phyloP scores from a whole-genome alignment of 2,888 invertebrate species.

The Aspidiotus destructor region DNA sequence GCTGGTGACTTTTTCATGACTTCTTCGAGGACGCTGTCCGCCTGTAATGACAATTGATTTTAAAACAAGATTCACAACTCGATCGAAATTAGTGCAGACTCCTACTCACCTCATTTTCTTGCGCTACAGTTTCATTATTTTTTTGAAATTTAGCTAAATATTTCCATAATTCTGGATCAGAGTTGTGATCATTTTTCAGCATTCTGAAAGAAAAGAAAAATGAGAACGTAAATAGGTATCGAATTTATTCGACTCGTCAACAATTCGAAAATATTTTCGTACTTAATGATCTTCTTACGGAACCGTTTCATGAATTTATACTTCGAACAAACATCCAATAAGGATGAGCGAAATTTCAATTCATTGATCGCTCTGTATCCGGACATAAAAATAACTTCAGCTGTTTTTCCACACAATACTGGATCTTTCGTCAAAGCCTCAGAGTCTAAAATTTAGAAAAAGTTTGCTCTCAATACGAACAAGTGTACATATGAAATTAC shows the following conservation, averaged over 20 bases:
- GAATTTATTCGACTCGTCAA: background rate
- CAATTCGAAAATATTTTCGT: background rate
- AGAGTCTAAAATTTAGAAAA: constrained; percentile 1
- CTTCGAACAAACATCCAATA: constrained; percentile 17
- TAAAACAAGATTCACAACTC: constrained; percentile 7
- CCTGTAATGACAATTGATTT: constrained; percentile 5
- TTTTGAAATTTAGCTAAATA: constrained; percentile 14
- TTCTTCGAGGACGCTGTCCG: constrained; percentile 12
- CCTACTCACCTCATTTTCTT: no score
- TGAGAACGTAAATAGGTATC: background rate
- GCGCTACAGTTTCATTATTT: background rate
- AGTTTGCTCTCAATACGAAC: background rate
- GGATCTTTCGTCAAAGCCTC: constrained; percentile 22
- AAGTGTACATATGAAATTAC: background rate
- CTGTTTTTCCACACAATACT: constrained; percentile 25
- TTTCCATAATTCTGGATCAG: constrained; percentile 29
- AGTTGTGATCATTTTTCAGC: constrained; percentile 16
- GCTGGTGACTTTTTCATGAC: constrained; percentile 20
- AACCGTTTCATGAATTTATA: constrained; percentile 19
- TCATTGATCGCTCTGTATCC: constrained; percentile 18
- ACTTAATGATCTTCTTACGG: constrained; percentile 25
- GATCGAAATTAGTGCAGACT: constrained; percentile 1
- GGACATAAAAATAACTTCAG: constrained; percentile 18
- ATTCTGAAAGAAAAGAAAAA: constrained; percentile 5
- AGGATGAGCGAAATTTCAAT: constrained; percentile 13